Evolutionary conservation across 1,140 invertebrate species (phyloP), one percentile per base, ranked within the genome.

Genomic region (Neomicropteryx cornuta): DNA sequence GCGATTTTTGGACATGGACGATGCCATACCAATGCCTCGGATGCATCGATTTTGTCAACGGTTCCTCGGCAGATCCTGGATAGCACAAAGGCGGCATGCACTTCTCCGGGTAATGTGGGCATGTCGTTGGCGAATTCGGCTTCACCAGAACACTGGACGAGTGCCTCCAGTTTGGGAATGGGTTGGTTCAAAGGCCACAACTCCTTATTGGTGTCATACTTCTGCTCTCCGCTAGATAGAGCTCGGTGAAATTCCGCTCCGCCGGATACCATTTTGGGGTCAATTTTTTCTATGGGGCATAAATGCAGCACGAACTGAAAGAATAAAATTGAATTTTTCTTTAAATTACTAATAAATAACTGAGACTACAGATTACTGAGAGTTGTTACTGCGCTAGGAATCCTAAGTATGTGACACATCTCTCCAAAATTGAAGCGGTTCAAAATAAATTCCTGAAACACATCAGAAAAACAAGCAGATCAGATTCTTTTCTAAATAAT

Each of bases 161-260:
- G 48, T 0, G 76, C 73, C 55, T 83, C 82, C 10, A 82, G 34
- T 60, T 87, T 88, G 2, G 73, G 70, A 27, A 84, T 47, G 0
- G 83, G 78, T 55, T 87, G 66, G 48, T 74, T 82, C n/a, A 86
- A 50, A 6, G 85, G 85, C 76, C 78, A 86, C 5, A 77, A 41
- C 31, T 62, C 65, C 52, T 74, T 70, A 46, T 83, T 72, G 1
- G 76, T 79, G 21, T 82, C 73, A 53, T 68, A 87, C 22, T 68
- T 65, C 51, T 86, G 81, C 27, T 64, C 67, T 10, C 80, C 81
- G 16, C 68, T 70, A 0, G 81, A 84, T 8, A 75, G 47, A 20
- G 60, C 61, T 31, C 82, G 66, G 41, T 72, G 59, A 18, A 79
- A 51, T 4, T 67, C 44, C 29, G 55, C 52, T 1, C 63, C 70